Base-by-base conservation (phyloP, 2,797 vertebrate species). In the Cyclura pinguis region DNA sequence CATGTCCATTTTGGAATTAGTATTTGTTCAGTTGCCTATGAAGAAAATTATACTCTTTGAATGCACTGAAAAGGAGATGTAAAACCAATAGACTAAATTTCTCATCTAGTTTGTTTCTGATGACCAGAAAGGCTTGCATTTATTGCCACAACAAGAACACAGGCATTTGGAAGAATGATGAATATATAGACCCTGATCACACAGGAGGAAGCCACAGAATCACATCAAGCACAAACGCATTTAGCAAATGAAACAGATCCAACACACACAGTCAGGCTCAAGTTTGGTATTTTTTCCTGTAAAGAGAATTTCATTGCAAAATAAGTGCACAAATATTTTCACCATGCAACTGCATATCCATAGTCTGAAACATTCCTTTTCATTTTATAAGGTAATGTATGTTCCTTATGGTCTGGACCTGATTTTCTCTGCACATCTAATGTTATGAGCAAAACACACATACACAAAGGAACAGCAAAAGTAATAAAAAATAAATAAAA, bases 41-140 rank as follows among this genome's bases (percentile, higher is more conserved):
- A 0, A 92, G 57, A 90, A 85, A 0, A 42, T 29, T 0, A 0
- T 1, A 88, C 50, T 82, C 9, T 5, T 42, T 29, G n/a, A 86
- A 59, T 42, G 57, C 12, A 87, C 52, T 50, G 38, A 59, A 50
- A 89, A 69, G 42, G 84, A 81, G 52, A 84, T 50, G 62, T 47
- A 55, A 88, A 38, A n/a, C n/a, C 84, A 92, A 88, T 47, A 90
- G 80, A 52, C 10, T 18, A 91, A 89, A 92, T 76, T 92, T 47
- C 52, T 90, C 42, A 92, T 74, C 89, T 0, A 0, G 14, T 81
- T 59, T 1, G n/a, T 92, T 78, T 88, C 86, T 84, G 57, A 84
- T 67, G 64, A 24, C 64, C 64, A 67, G 8, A 67, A 24, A 67
- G 64, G 22, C 64, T 67, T 24, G 24, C 24, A 67, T 67, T 67